Conservation (phyloP, 2,797 vertebrate species). For the Cyclopterus lumpus region DNA sequence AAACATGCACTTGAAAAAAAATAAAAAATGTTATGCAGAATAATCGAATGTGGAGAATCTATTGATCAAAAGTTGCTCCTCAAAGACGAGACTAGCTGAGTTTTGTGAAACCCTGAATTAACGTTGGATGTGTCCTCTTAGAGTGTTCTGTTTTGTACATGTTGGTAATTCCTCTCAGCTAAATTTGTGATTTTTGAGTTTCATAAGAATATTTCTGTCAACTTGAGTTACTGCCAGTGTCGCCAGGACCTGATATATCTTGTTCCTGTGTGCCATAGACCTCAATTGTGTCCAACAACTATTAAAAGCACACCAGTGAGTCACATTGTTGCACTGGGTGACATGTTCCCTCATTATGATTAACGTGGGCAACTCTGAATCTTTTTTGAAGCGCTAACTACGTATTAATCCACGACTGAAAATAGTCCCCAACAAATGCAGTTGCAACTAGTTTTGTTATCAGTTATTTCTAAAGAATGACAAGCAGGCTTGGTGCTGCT, state of each 20-base stretch:
- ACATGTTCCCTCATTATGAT: conserved; percentile 3
- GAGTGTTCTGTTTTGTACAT: not conserved
- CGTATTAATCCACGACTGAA: not conserved
- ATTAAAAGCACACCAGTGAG: not conserved
- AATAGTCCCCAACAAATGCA: not conserved
- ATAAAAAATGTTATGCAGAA: not conserved
- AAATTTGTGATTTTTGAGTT: not conserved
- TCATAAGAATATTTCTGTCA: not conserved
- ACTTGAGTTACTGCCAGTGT: not conserved
- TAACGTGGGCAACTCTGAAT: not conserved
- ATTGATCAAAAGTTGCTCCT: not conserved
- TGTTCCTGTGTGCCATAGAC: not conserved
- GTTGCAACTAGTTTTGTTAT: not conserved
- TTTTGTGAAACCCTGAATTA: not conserved
- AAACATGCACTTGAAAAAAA: no score
- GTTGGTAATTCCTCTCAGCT: not conserved
- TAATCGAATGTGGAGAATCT: not conserved
- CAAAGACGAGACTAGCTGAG: not conserved
- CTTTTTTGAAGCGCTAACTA: not conserved
- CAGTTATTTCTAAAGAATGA: not conserved
- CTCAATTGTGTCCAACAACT: not conserved
- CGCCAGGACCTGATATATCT: not conserved
- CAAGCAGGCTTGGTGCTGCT: not conserved
- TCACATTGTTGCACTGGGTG: not conserved
- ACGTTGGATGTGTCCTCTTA: not conserved